Evolutionary conservation across 2,888 invertebrate species (phyloP).

Genomic region (Uropetala carovei): DNA sequence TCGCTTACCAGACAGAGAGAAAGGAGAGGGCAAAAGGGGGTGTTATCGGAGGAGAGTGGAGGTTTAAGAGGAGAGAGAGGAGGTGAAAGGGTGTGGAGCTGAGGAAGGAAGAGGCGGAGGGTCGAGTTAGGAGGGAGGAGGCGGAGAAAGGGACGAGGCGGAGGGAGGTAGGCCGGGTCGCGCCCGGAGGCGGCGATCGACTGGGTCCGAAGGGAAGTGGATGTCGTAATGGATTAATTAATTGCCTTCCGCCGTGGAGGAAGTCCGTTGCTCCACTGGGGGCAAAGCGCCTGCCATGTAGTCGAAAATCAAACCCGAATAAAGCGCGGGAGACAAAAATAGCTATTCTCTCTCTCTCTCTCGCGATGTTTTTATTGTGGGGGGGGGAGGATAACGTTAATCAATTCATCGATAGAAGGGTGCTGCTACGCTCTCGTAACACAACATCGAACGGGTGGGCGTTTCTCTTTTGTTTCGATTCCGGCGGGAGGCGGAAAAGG

Average conservation of each 20-base stretch:
- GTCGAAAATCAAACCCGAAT: background rate
- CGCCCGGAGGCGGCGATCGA: background rate
- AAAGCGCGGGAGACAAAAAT: background rate
- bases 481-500: background rate
- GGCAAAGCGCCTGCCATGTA: background rate
- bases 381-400: background rate
- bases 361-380: background rate
- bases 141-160: background rate
- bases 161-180: background rate
- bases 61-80: too few species aligned
- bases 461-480: background rate
- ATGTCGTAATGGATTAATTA: conserved; percentile 7
- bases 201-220: background rate
- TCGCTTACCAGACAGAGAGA: too few species aligned
- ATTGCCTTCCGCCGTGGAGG: background rate
- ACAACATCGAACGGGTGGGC: background rate
- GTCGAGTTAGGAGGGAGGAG: background rate
- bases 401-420: background rate
- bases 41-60: too few species aligned
- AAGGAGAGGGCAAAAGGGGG: too few species aligned
- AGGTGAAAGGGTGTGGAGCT: too few species aligned
- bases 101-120: too few species aligned
- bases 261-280: background rate
- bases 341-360: background rate
- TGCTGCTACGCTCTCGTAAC: background rate